Percentiles rank a stretch among this genome's conserved stretches.
phyloP scores from a whole-genome alignment of 2,888 invertebrate species.

The Dermolepida albohirtum region DNA sequence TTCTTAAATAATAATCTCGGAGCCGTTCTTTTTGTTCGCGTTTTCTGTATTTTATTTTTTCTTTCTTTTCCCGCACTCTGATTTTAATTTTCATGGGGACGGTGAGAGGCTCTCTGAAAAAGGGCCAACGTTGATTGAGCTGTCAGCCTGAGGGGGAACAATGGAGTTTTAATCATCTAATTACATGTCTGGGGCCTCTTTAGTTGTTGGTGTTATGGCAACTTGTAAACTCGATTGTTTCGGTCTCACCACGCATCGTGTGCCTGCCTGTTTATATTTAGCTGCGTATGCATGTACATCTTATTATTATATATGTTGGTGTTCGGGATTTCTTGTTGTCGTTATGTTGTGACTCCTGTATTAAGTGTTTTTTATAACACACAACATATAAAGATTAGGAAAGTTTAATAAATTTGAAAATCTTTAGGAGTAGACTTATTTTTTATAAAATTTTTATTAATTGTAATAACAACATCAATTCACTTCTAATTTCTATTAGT shows the following conservation, averaged over 20 bases:
- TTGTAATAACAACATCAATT: too few species aligned
- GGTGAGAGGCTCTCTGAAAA: slow-evolving; percentile 25
- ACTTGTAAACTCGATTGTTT: slow-evolving; percentile 56
- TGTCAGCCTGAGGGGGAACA: slow-evolving; percentile 64
- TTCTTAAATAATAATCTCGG: slow-evolving; percentile 61
- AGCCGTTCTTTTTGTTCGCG: slow-evolving; percentile 43
- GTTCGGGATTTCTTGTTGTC: neutral
- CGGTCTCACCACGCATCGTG: slow-evolving; percentile 20
- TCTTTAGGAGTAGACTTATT: too few species aligned
- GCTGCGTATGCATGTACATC: neutral
- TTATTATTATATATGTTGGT: neutral
- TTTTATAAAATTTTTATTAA: too few species aligned
- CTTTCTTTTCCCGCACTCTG: slow-evolving; percentile 21
- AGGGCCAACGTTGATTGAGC: slow-evolving; percentile 61
- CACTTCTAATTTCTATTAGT: too few species aligned
- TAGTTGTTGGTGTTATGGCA: slow-evolving; percentile 61
- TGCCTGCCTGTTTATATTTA: neutral
- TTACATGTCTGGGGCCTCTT: slow-evolving; percentile 63
- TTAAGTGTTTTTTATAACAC: too few species aligned
- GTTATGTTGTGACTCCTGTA: too few species aligned
- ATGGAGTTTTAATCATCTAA: slow-evolving; percentile 65
- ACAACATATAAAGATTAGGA: too few species aligned
- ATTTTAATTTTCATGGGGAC: slow-evolving; percentile 54
- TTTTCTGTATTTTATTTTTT: slow-evolving; percentile 33
- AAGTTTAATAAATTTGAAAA: too few species aligned